Base-by-base conservation (phyloP, 2,888 invertebrate species). In the Leptopilina myrica region DNA sequence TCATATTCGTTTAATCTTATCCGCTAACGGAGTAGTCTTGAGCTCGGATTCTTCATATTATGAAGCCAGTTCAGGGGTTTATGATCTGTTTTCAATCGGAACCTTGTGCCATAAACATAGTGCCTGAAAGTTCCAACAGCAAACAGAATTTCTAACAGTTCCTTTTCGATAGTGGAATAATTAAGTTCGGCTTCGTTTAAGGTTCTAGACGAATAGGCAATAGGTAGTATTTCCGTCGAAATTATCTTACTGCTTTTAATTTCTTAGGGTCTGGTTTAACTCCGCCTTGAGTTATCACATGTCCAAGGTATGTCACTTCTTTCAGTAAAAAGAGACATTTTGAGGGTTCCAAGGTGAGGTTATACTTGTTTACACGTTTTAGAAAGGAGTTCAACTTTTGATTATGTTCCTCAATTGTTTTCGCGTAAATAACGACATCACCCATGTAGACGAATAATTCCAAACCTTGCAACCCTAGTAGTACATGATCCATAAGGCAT, bases 401-500 rank as follows among this genome's bases (percentile, higher is more conserved):
- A 11, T 76, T 62, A 15, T 82, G 83, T 49, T 84, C 82, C 9
- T 77, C 64, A 3, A 84, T 56, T 4, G 80, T 66, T 26, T 62
- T 62, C 7, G 81, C 83, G n/a, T 80, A 81, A n/a, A 85, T 76
- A 9, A 83, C 76, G 8, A 83, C 76, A 62, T 85, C 84, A 59
- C 83, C 84, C n/a, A 86, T 67, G 26, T 86, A 84, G 11, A 84
- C 83, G 59, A 84, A 84, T 0, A 80, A 6, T 49, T 80, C 79
- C 7, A 33, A 53, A 0, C 80, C 84, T 59, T 86, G 87, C 8
- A 88, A 56, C 0, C 86, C 86, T 20, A 82, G 81, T 26, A 85
- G 82, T 77, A 85, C 83, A 40, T 82, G 64, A 9, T 80, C 79
- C 91, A 92, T 92, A 26, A 89, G 79, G 64, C 64, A 20, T 53